A percentile compares a stretch with the other conserved stretches of the same genome.
These are phyloP conservation scores for Lynx canadensis DNA, from an alignment of 2,113 vertebrate species.

Conservation along the genomic window DNA sequence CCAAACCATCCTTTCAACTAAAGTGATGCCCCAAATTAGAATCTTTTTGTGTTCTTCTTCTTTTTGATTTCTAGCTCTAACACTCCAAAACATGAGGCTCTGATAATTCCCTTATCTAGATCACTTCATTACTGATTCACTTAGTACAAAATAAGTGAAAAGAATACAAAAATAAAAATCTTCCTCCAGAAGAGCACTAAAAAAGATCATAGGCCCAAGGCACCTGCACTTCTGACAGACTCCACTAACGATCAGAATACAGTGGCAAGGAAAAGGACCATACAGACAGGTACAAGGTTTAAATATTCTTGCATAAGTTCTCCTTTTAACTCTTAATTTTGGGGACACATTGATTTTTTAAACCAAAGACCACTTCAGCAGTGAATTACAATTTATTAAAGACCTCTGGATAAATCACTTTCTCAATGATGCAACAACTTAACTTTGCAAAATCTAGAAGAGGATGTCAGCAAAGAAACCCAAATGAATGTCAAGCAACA, in stretches of 20 bases:
- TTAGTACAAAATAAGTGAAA: background rate
- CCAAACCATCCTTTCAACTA: background rate
- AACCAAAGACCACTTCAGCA: background rate
- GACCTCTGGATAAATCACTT: background rate
- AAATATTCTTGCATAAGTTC: conserved; percentile 10
- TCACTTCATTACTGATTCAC: background rate
- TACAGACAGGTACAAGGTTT: background rate
- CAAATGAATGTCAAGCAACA: background rate
- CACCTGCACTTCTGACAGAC: background rate
- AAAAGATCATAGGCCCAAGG: background rate
- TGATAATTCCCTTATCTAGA: background rate
- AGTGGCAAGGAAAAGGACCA: background rate
- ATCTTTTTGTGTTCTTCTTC: background rate
- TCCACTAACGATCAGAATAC: background rate
- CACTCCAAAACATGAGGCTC: background rate
- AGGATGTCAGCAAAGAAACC: background rate
- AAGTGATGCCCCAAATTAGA: background rate
- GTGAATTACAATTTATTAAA: background rate
- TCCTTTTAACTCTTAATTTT: background rate
- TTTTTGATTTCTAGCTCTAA: background rate
- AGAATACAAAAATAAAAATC: background rate
- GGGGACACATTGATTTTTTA: background rate
- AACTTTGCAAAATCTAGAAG: background rate
- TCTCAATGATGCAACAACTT: background rate
- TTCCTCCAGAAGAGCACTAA: background rate